Evolutionary conservation across 2,888 invertebrate genomes (phyloP), one percentile per base, ranked within the genome.

Genomic region (Lepidonotus clava): DNA sequence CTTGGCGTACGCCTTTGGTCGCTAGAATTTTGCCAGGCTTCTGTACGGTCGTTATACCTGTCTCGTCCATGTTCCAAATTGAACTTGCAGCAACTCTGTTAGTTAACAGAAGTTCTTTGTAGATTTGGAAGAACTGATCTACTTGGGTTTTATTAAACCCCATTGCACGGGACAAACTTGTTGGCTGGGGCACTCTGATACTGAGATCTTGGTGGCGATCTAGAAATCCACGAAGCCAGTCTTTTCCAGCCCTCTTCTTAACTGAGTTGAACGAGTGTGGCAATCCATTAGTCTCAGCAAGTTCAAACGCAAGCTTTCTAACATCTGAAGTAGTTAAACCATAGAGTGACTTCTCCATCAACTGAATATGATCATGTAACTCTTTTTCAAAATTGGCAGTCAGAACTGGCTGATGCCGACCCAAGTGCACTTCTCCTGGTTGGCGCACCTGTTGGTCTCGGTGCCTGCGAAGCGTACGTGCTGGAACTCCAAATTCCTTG

Each of bases 1-100:
- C 85, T 67, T 76, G 34, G n/a, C 41, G 71, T 24, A 36, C 76
- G 18, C 89, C 87, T 85, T 88, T 87, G 34, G 86, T 53, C 0
- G 87, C 87, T 24, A 89, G 8, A 41, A 89, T 61, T 36, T 88
- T 89, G 28, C 67, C 84, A 8, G 87, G 86, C 32, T 87, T 88
- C 11, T 87, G 88, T 8, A 89, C 89, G 41, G 38, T 89, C n/a
- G 87, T 88, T 28, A 87, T 40, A 1, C 88, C 89, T 34, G 88
- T 88, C 66, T 88, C 89, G 41, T 90, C 89, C 76, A 83, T 84
- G 77, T 89, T 89, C 89, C 87, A 89, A 34, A 88, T 46, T 6
- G 51, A 38, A 28, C 28, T 40, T 18, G 61, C 84, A 2, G 61
- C 8, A 51, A 71, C 86, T 4, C 66, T 1, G 18, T 86, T 34